Base-by-base conservation (phyloP, 1,140 invertebrate species). In the Tribolium madens region DNA sequence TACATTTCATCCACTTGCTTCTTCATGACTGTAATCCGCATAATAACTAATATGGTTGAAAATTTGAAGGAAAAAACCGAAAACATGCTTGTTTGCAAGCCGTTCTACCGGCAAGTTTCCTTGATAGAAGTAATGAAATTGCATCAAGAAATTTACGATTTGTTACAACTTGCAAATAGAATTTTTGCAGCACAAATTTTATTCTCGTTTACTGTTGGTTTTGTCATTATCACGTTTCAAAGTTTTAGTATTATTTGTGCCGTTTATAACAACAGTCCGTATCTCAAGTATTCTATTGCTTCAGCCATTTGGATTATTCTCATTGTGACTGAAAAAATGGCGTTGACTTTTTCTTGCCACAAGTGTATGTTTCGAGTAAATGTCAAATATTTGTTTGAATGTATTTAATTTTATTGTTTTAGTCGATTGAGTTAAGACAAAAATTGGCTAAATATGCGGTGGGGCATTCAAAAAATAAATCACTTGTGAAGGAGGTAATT, bases 341-440 rank as follows among this genome's bases (percentile, higher is more conserved):
- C 5, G 18, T 14, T 57, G 7, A 57, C 52, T 21, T 57, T 57
- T 21, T 18, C 52, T 6, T 57, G 52, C 10, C 52, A 57, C 17
- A 57, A 57, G n/a, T 57, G 52, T n/a, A 57, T 57, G 52, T 57
- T 57, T 57, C 3, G 52, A 17, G 52, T 57, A 57, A 57, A 17
- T 57, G 1, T 18, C 2, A n/a, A 21, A 21, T n/a, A 7, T 42
- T 4, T 10, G 5, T 17, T 15, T 17, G 7, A 50, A 7, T 50
- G 3, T 50, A 14, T 13, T 15, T 12, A 14, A 2, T 14, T 13
- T 50, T 1, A 14, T 13, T 50, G 13, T 57, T 57, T 57, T 57
- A 57, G 52, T 57, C 52, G 15, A 26, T 9, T 18, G 10, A 12
- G 9, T 21, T 57, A 10, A 57, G 18, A 21, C 52, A 21, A 18